Evolutionary conservation across 2,797 vertebrate genomes (phyloP).

Genomic region (Tauraco hartlaubi): DNA sequence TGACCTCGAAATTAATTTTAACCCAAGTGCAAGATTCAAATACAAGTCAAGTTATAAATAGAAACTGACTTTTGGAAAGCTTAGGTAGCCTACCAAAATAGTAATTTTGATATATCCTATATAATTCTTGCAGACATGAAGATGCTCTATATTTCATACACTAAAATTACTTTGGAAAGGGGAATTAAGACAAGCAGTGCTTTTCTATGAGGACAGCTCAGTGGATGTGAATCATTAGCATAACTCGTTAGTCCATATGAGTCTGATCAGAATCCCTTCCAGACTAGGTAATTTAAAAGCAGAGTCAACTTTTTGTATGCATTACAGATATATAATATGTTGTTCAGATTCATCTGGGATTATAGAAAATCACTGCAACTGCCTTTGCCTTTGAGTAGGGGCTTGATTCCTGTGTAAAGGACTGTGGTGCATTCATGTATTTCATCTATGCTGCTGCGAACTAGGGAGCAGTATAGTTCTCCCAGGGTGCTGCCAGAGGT

Average conservation of each 20-base stretch:
- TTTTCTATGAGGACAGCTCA: background rate
- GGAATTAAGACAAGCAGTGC: background rate
- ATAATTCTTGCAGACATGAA: background rate
- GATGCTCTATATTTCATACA: background rate
- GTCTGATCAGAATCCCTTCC: background rate
- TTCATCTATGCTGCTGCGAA: background rate
- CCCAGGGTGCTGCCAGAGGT: background rate
- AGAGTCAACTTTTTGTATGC: background rate
- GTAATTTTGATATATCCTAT: background rate
- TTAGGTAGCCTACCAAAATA: background rate
- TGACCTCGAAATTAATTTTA: constrained; percentile 1
- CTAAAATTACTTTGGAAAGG: background rate
- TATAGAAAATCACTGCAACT: background rate
- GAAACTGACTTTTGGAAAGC: background rate
- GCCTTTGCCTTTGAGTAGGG: background rate
- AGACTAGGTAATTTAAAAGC: background rate
- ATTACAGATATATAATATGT: background rate
- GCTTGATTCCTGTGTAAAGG: background rate
- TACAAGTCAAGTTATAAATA: background rate
- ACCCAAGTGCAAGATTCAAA: background rate
- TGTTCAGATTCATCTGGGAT: background rate
- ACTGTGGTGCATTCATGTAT: background rate
- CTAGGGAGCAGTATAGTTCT: background rate
- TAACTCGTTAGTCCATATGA: background rate
- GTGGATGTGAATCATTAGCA: background rate